Percentiles rank a stretch among this genome's conserved stretches.
Evolutionary conservation across 2,888 invertebrate genomes (phyloP).

Genomic region (Pyrrhosoma nymphula): DNA sequence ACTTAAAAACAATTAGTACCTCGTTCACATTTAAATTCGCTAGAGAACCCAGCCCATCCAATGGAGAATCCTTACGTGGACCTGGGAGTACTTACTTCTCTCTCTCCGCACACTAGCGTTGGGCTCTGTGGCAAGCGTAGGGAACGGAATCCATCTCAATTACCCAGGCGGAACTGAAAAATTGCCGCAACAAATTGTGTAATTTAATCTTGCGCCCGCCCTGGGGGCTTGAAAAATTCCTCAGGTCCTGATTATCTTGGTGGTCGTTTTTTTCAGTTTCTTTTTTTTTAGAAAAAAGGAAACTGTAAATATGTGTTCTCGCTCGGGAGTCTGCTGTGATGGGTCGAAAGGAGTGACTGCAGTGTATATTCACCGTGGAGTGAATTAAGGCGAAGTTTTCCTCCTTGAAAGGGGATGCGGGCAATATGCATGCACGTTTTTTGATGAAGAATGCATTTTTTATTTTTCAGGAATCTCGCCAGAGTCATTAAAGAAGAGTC

Average conservation of each 20-base stretch:
- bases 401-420: not conserved
- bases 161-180: not conserved
- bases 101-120: not conserved
- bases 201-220: conserved; percentile 29
- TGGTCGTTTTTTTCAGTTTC: not conserved
- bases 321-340: not conserved
- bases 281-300: too few species aligned
- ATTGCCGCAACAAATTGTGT: conserved; percentile 42
- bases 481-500: not conserved
- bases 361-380: not conserved
- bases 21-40: not conserved
- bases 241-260: not conserved
- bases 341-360: not conserved
- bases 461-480: not conserved
- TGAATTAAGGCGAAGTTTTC: not conserved
- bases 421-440: not conserved
- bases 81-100: not conserved
- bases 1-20: conserved; percentile 27
- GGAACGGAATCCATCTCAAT: conserved; percentile 21
- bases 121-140: not conserved
- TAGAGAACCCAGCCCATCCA: not conserved
- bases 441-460: not conserved
- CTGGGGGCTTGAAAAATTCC: not conserved
- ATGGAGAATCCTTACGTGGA: not conserved
- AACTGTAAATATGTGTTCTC: not conserved